Percentiles rank a stretch among this genome's conserved stretches.
phyloP scores from a whole-genome alignment of 2,797 vertebrate genomes.

The Mareca penelope region DNA sequence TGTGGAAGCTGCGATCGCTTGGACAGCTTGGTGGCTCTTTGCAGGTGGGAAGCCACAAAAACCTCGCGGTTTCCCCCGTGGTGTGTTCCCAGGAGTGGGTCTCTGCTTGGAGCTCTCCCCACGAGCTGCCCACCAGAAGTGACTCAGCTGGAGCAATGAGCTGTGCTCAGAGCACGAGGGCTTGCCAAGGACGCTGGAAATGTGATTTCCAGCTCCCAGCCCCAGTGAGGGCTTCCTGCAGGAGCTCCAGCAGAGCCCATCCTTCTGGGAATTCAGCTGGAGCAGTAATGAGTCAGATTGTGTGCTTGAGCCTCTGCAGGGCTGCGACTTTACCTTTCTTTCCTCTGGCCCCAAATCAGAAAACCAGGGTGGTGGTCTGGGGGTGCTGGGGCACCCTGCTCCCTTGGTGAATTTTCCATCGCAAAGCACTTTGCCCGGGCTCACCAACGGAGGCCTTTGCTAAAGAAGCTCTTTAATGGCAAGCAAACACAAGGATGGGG shows the following conservation, averaged over 20 bases:
- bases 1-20: not conserved
- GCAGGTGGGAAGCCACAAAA: not conserved
- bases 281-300: too few relatives aligned
- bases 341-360: not conserved
- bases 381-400: not conserved
- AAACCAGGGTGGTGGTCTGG: not conserved
- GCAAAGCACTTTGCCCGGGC: not conserved
- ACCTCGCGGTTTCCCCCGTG: not conserved
- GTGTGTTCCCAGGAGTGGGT: not conserved
- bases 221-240: not conserved
- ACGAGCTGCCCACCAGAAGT: not conserved
- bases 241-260: not conserved
- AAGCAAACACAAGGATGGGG: not conserved
- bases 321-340: not conserved
- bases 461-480: not conserved
- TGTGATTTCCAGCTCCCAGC: not conserved
- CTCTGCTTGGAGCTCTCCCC: not conserved
- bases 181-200: not conserved
- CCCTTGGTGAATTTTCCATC: not conserved
- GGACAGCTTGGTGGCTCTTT: not conserved
- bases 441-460: not conserved
- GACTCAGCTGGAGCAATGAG: not conserved
- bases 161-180: not conserved
- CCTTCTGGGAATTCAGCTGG: not conserved
- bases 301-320: not conserved